These are phyloP conservation scores for Limonius californicus DNA, from an alignment of 1,140 invertebrate species.

Conservation along the genomic window DNA sequence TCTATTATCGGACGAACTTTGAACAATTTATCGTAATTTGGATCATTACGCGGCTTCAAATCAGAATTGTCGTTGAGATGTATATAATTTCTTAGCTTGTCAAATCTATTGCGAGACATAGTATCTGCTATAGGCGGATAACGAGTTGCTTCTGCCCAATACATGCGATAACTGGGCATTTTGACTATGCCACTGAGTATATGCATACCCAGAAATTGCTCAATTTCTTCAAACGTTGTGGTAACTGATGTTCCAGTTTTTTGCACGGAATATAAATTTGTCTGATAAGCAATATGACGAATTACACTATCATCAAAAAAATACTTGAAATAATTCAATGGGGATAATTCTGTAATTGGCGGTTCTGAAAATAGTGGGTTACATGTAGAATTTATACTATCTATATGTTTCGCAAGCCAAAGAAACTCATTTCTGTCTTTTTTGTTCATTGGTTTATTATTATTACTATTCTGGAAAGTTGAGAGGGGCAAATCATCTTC, in stretches of 20 bases:
- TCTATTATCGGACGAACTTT: slow-evolving; percentile 39
- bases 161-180: slow-evolving; percentile 30
- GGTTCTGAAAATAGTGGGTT: neutral
- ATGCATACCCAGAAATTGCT: slow-evolving; percentile 19
- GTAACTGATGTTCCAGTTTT: neutral
- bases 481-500: neutral
- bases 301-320: neutral
- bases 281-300: neutral
- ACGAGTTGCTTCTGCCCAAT: slow-evolving; percentile 34
- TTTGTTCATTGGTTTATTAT: no score
- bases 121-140: slow-evolving; percentile 25
- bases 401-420: no score
- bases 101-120: slow-evolving; percentile 32
- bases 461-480: no score
- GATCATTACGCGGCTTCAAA: slow-evolving; percentile 13
- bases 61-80: slow-evolving; percentile 32
- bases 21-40: slow-evolving; percentile 33
- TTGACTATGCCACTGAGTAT: neutral
- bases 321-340: neutral
- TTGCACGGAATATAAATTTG: neutral
- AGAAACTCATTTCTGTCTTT: no score
- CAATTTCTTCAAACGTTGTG: neutral
- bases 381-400: no score
- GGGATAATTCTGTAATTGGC: no score
- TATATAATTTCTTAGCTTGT: slow-evolving; percentile 23